Conservation (phyloP, 2,888 invertebrate species). For the Agonum fuliginosum region DNA sequence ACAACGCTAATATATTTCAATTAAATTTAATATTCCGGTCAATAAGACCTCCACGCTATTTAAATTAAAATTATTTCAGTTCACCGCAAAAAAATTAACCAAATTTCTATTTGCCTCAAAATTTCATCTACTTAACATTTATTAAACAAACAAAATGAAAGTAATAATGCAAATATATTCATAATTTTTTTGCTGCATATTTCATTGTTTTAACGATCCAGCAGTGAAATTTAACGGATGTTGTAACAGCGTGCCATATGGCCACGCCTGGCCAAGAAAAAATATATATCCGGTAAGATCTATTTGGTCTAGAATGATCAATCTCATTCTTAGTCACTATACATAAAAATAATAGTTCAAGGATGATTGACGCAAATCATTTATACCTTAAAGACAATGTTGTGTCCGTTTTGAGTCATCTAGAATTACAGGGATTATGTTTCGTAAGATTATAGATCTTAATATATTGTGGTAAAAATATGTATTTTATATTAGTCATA, state of each 20-base stretch:
- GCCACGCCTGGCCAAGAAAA: background rate
- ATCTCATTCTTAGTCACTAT: slow-evolving; percentile 19
- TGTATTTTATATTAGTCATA: background rate
- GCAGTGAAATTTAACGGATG: slow-evolving; percentile 22
- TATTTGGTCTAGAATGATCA: slow-evolving; percentile 12
- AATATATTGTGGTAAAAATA: background rate
- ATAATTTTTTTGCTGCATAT: no score
- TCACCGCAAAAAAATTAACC: background rate
- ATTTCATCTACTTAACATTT: background rate
- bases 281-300: slow-evolving; percentile 17
- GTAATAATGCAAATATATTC: background rate
- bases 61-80: background rate
- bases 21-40: background rate
- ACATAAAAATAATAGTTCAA: no score
- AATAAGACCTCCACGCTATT: background rate
- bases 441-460: background rate
- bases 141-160: background rate
- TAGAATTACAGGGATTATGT: background rate
- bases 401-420: slow-evolving; percentile 33
- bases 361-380: slow-evolving; percentile 15
- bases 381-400: slow-evolving; percentile 23
- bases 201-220: no score
- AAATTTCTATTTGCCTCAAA: background rate
- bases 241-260: slow-evolving; percentile 10
- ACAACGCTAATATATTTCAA: background rate